These are phyloP conservation scores for Rhopilema esculentum DNA, from an alignment of 30 jellyfish, hydroid and myxozoan species.

Conservation along the genomic window DNA sequence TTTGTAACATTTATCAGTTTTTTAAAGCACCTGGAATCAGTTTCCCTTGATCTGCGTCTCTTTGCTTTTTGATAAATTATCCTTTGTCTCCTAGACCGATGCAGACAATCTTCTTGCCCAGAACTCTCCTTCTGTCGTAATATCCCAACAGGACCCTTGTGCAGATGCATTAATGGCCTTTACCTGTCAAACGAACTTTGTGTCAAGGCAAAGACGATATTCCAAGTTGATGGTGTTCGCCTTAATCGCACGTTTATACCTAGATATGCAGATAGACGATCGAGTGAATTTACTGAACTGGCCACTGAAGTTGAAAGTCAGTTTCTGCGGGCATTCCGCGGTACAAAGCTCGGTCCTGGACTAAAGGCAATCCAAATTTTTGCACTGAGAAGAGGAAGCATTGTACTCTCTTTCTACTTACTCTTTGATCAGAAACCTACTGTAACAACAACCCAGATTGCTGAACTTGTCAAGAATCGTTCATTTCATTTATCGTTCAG, in stretches of 20 bases:
- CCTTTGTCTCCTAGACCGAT: neutral
- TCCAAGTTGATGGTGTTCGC: slow-evolving; percentile 4
- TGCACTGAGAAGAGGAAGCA: slow-evolving; percentile 28
- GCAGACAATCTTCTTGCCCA: slow-evolving; percentile 11
- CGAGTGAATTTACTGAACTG: slow-evolving; percentile 7
- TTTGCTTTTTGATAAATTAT: no score
- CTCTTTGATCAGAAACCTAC: neutral
- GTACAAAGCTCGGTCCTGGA: slow-evolving; percentile 1
- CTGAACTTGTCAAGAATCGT: neutral
- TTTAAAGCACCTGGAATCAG: no score
- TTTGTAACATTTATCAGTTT: no score
- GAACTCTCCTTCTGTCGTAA: slow-evolving; percentile 24
- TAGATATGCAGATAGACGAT: slow-evolving; percentile 4
- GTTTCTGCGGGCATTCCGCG: neutral
- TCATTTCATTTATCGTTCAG: slow-evolving; percentile 14
- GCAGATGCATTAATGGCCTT: slow-evolving; percentile 18
- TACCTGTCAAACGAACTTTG: neutral
- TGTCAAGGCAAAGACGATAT: slow-evolving; percentile 9
- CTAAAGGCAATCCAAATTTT: slow-evolving; percentile 9
- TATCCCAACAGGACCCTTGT: neutral
- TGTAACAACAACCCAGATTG: neutral
- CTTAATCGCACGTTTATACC: slow-evolving; percentile 7
- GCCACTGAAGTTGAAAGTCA: slow-evolving; percentile 8
- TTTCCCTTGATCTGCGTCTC: no score
- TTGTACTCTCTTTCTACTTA: slow-evolving; percentile 19